Conservation (phyloP, 2,113 vertebrate species). For the Argyrosomus japonicus region DNA sequence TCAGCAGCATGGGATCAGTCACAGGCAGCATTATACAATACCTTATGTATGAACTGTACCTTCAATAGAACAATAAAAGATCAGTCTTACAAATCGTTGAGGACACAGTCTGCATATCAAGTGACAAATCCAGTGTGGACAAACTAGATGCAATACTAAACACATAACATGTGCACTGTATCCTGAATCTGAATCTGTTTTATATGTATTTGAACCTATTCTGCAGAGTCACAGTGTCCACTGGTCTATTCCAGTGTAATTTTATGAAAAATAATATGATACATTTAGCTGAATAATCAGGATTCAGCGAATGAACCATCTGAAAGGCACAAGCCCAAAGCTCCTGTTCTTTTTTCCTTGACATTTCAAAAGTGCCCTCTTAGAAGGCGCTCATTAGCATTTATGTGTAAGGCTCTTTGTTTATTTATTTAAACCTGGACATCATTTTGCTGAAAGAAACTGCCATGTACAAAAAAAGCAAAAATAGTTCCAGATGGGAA, state of each 20-base stretch:
- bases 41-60: background rate
- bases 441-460: conserved; percentile 14
- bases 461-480: background rate
- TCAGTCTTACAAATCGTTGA: background rate
- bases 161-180: background rate
- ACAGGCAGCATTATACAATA: background rate
- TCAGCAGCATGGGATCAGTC: background rate
- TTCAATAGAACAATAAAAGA: background rate
- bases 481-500: conserved; percentile 32
- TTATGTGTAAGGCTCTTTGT: conserved; percentile 3
- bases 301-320: background rate
- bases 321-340: conserved; percentile 16
- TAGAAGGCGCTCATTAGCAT: conserved; percentile 21
- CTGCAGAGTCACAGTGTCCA: background rate
- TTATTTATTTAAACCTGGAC: conserved; percentile 36
- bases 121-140: background rate
- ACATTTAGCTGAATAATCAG: conserved; percentile 1
- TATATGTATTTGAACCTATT: background rate
- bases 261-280: background rate
- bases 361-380: background rate
- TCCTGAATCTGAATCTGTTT: background rate
- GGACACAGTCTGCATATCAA: conserved; percentile 2
- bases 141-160: background rate
- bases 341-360: background rate
- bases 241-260: background rate